Percentiles rank a stretch among this genome's conserved stretches.
Evolutionary conservation across 2,888 invertebrate species (phyloP).

Genomic region (Lacanobia oleracea): DNA sequence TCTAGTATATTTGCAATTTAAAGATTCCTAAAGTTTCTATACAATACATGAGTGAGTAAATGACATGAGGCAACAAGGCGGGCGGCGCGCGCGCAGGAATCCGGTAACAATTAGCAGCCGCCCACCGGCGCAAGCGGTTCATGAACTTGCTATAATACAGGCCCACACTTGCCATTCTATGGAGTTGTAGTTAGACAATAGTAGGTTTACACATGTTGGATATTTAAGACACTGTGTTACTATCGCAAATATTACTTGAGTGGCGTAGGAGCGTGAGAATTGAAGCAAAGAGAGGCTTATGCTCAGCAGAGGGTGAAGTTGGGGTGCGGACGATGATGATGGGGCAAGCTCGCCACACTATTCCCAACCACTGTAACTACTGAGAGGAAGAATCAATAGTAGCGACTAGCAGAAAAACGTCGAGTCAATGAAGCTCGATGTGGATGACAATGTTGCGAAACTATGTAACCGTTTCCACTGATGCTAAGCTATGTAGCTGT

Average conservation of each 20-base stretch:
- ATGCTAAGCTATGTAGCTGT: too few relatives aligned
- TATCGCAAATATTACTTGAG: not conserved
- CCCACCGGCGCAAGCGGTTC: constrained; percentile 76
- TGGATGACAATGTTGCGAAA: too few relatives aligned
- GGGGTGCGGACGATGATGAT: too few relatives aligned
- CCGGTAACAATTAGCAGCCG: constrained; percentile 81
- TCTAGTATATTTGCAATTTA: not conserved
- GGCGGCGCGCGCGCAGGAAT: constrained; percentile 74
- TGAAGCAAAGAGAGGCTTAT: not conserved
- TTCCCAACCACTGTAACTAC: too few relatives aligned
- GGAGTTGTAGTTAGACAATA: constrained; percentile 9
- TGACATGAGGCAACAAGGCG: constrained; percentile 34
- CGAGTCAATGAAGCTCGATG: too few relatives aligned
- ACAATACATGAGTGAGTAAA: constrained; percentile 2
- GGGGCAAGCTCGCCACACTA: too few relatives aligned
- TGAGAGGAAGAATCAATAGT: not conserved
- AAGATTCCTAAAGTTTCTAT: not conserved
- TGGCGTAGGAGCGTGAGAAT: not conserved
- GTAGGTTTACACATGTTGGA: not conserved
- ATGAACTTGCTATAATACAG: constrained; percentile 70
- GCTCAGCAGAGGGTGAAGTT: not conserved
- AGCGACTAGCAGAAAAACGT: too few relatives aligned
- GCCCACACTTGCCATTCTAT: constrained; percentile 44
- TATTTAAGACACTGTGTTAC: not conserved
- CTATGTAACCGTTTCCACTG: too few relatives aligned